A percentile compares a stretch with the other conserved stretches of the same genome.
Conservation (phyloP, 2,113 vertebrate genomes). For the Tamias sibiricus region DNA sequence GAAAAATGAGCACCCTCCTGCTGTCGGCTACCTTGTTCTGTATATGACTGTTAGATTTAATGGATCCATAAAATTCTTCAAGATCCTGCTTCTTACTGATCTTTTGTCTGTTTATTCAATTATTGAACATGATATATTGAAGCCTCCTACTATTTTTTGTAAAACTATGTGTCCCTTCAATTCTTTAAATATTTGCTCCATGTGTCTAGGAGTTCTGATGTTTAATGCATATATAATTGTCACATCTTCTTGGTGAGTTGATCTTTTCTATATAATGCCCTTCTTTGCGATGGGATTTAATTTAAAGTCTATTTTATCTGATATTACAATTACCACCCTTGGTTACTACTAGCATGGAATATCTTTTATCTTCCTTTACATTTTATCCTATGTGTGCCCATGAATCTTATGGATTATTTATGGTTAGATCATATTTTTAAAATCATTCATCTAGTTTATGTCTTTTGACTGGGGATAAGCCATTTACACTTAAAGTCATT, state of each 20-base stretch:
- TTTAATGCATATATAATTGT: background rate
- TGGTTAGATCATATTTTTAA: background rate
- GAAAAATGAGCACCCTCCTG: background rate
- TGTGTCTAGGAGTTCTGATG: background rate
- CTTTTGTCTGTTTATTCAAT: background rate
- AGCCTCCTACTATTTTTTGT: background rate
- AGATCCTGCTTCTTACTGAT: background rate
- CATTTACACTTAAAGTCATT: background rate
- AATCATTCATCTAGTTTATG: background rate
- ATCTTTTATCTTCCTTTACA: background rate
- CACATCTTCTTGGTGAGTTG: no score
- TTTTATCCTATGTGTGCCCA: background rate
- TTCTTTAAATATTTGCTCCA: background rate
- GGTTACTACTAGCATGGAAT: background rate
- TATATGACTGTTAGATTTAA: no score
- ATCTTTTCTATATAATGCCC: no score
- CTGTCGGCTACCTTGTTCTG: no score
- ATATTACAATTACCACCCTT: background rate
- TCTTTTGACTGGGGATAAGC: background rate
- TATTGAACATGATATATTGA: background rate
- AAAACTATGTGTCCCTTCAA: background rate
- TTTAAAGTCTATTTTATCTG: background rate
- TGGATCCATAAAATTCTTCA: no score
- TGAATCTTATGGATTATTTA: background rate
- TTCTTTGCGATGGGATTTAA: no score